These are phyloP conservation scores for Tachysurus vachellii DNA, from an alignment of 2,113 vertebrate genomes.

Conservation along the genomic window DNA sequence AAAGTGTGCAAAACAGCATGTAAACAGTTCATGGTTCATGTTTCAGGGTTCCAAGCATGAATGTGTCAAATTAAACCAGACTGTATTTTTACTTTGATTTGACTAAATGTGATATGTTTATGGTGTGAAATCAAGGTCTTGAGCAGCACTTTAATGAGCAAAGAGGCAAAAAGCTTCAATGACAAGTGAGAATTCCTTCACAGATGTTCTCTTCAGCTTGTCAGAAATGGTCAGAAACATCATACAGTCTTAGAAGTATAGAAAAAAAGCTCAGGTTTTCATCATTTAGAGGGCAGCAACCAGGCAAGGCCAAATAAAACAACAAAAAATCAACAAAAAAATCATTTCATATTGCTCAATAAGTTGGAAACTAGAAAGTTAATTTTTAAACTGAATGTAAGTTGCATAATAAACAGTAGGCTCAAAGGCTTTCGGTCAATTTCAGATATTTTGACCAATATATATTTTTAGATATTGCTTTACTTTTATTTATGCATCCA, in stretches of 20 bases:
- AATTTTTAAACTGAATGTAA: background rate
- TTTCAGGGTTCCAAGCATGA: background rate
- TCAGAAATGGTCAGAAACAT: background rate
- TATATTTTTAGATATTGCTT: background rate
- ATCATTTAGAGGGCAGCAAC: background rate
- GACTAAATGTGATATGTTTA: background rate
- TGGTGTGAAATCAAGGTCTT: background rate
- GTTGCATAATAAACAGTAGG: background rate
- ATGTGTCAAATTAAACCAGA: background rate
- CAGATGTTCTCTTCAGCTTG: background rate
- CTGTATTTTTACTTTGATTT: background rate
- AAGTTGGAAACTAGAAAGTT: no score
- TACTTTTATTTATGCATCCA: background rate
- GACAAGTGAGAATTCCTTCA: background rate
- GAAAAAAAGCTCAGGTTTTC: background rate
- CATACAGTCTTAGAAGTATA: background rate
- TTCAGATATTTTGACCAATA: background rate
- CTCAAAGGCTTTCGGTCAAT: background rate
- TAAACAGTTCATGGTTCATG: no score
- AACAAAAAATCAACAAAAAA: no score
- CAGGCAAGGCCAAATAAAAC: background rate
- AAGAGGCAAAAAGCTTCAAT: background rate
- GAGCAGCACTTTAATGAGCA: background rate
- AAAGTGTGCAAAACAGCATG: no score
- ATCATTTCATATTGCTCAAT: background rate